A percentile compares a stretch with the other conserved stretches of the same genome.
These are phyloP conservation scores for Babylonia areolata DNA, from an alignment of 1,140 invertebrate species.

Conservation along the genomic window DNA sequence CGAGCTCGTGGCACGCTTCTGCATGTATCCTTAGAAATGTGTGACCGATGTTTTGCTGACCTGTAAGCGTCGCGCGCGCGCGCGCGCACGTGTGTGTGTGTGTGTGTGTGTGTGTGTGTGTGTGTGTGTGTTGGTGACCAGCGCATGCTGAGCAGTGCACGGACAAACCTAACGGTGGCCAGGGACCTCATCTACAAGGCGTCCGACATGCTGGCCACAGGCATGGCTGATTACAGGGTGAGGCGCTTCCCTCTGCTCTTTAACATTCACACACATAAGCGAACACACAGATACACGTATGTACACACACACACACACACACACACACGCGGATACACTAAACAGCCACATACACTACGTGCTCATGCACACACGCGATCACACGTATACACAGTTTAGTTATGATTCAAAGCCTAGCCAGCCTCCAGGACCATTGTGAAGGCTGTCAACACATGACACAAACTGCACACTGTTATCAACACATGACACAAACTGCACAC, in stretches of 20 bases:
- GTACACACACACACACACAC: neutral
- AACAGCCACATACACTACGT: neutral
- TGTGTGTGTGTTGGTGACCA: no score
- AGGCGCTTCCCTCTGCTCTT: neutral
- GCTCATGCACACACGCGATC: neutral
- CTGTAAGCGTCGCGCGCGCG: no score
- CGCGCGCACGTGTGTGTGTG: no score
- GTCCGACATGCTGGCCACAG: neutral
- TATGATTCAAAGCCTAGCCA: no score
- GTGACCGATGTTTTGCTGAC: no score
- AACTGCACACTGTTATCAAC: no score
- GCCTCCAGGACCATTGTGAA: no score
- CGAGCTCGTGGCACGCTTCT: no score
- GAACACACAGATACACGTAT: neutral
- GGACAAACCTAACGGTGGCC: neutral
- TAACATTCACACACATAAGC: neutral
- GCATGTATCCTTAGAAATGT: no score
- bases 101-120: no score
- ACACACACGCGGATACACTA: neutral
- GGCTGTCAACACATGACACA: no score
- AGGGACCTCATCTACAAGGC: constrained; percentile 24
- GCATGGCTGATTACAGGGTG: constrained; percentile 18
- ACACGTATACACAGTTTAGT: neutral
- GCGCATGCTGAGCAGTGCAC: neutral
- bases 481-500: no score